These are phyloP conservation scores for Dreissena rostriformis DNA, from an alignment of 1,140 invertebrate species.

Conservation along the genomic window DNA sequence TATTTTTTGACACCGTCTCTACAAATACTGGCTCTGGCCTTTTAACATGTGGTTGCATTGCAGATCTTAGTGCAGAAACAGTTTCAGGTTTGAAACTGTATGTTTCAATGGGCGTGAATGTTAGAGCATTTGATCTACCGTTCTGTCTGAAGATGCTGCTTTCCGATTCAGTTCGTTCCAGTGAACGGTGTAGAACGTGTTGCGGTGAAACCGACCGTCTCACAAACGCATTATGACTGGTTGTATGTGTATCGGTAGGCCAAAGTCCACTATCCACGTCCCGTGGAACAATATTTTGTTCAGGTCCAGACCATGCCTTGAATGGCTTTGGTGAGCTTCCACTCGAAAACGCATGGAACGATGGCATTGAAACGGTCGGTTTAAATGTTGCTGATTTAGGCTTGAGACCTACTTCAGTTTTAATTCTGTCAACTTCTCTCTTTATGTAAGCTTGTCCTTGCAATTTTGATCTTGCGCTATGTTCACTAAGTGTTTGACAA, in stretches of 20 bases:
- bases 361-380: background rate
- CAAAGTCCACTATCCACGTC: too few species aligned
- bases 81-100: constrained; percentile 45
- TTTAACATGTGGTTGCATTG: background rate
- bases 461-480: background rate
- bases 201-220: too few species aligned
- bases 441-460: background rate
- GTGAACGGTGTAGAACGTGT: too few species aligned
- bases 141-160: background rate
- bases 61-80: background rate
- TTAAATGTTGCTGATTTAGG: background rate
- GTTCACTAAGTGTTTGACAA: background rate
- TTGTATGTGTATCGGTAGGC: too few species aligned
- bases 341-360: too few species aligned
- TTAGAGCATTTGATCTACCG: background rate
- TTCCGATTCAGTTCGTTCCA: too few species aligned
- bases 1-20: constrained; percentile 31
- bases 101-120: constrained; percentile 46
- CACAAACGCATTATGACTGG: too few species aligned
- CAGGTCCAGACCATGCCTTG: too few species aligned
- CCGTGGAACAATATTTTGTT: too few species aligned
- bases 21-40: background rate
- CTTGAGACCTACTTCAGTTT: background rate
- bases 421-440: background rate
- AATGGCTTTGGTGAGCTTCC: too few species aligned